phyloP scores from a whole-genome alignment of 2,113 vertebrate species.

The Notechis scutatus region DNA sequence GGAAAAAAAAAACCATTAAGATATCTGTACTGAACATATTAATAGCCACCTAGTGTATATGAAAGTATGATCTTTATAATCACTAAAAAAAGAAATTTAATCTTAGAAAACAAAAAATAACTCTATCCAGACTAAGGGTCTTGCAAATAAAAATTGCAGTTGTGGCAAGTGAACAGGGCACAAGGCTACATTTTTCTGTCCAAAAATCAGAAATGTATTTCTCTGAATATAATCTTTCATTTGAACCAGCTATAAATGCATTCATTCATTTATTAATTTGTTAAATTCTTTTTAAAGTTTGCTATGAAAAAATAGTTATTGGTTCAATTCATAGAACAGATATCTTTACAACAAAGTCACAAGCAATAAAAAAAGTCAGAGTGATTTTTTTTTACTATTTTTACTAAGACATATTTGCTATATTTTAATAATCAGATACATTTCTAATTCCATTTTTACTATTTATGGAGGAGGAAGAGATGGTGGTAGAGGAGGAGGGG shows the following conservation, averaged over 20 bases:
- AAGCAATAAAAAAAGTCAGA: background rate
- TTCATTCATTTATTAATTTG: background rate
- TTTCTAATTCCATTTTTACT: constrained; percentile 22
- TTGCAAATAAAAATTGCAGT: background rate
- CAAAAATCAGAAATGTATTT: background rate
- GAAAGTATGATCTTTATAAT: background rate
- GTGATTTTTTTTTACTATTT: too few species aligned
- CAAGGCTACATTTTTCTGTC: background rate
- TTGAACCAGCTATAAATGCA: background rate
- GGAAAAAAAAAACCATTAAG: too few species aligned
- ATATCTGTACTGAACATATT: fast-evolving
- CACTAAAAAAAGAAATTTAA: background rate
- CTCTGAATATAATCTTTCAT: background rate
- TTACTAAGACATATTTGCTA: too few species aligned
- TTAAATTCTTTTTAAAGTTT: background rate
- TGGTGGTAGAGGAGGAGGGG: too few species aligned
- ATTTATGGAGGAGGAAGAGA: background rate
- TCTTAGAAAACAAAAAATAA: background rate
- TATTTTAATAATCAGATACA: background rate
- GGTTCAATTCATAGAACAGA: background rate
- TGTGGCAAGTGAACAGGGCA: background rate
- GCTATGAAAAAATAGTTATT: background rate
- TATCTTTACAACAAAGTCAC: background rate
- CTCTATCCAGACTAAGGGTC: background rate
- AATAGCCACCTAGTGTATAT: background rate